Evolutionary conservation across 2,888 invertebrate genomes (phyloP), one percentile per base, ranked within the genome.

Genomic region (Tenthredo scrophulariae): DNA sequence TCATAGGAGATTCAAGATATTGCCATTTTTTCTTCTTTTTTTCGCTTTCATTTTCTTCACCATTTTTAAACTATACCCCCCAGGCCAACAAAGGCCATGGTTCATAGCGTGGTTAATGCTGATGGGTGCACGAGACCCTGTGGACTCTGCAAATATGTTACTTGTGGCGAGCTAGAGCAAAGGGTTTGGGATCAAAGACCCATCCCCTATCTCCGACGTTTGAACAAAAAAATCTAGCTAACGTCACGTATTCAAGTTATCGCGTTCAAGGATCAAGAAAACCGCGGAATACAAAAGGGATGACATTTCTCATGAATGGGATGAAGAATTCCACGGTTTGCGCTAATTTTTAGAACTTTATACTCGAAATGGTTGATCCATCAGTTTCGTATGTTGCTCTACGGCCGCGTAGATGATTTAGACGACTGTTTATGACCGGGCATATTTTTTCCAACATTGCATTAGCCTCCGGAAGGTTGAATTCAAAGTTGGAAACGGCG

Each of bases 1-100:
- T 77, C 77, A 33, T 29, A 3, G 50, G 77, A 29, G 50, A 77
- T 77, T 77, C 29, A n/a, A 77, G 77, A 77, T 77, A 77, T 46
- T 77, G 54, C 50, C 2, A 5, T 33, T 54, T 33, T 54, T 54
- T 7, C 7, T 7, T 37, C 37, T 37, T 37, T 0, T 37, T 77
- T 77, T 77, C 10, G 18, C n/a, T 9, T 77, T 29, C 26, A 29
- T 50, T 29, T 13, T 29, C 54, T 77, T 54, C 9, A 54, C 77
- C 54, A 50, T 77, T 77, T 77, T 54, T 4, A 77, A 50, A 54
- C 46, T 29, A 77, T 77, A 77, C 50, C 9, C 22, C 15, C 1
- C 46, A 15, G 75, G 26, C 75, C 10, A 70, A 26, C 33, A 37
- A 70, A 70, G 33, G 18, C 33, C 62, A 37, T 37, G 40, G 33